Evolutionary conservation across 1,140 invertebrate species (phyloP), one percentile per base, ranked within the genome.

Genomic region (Eubasilissa regina): DNA sequence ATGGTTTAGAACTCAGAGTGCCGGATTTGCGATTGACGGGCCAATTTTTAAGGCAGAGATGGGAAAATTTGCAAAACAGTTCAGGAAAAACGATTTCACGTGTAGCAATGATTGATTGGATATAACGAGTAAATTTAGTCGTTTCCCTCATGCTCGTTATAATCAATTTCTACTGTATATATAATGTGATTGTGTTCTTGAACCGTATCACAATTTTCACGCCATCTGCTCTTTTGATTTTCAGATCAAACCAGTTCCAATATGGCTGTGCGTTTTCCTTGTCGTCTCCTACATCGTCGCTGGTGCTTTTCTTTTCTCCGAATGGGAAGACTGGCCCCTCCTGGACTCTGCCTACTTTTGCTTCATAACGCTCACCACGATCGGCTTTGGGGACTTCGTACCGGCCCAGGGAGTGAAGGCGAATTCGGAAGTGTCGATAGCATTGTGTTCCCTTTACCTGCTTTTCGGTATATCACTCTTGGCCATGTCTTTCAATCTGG

Each of bases 401-500:
- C 97, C 97, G 0, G 96, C 95, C 0, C 95, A 96, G 86, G 91
- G 93, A 15, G 91, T 93, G 4, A 92, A 91, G 62, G 90, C 91
- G 45, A 92, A 94, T 60, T 93, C 92, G 0, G 91, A 94, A 81
- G 91, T 94, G 80, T 94, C 95, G 51, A 97, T 99, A 79, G 96
- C 97, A 0, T 92, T 99, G 17, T 97, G 96, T 84, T 97, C 96
- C 0, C 86, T 98, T 58, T 99, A 99, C 89, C 89, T 99, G 75
- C 90, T 99, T 12, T 98, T 98, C 86, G 98, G 98, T 8, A 99
- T 99, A 86, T 97, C 98, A 0, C 90, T 99, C 43, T 88, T 99
- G 70, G 98, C 98, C 19, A 99, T 99, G 98, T 98, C 97, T 85
- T 99, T 99, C 88, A 99, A 99, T 90, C 90, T 99, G 81, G 97